These are phyloP conservation scores for Deilephila elpenor DNA, from an alignment of 2,888 invertebrate species.

Conservation along the genomic window DNA sequence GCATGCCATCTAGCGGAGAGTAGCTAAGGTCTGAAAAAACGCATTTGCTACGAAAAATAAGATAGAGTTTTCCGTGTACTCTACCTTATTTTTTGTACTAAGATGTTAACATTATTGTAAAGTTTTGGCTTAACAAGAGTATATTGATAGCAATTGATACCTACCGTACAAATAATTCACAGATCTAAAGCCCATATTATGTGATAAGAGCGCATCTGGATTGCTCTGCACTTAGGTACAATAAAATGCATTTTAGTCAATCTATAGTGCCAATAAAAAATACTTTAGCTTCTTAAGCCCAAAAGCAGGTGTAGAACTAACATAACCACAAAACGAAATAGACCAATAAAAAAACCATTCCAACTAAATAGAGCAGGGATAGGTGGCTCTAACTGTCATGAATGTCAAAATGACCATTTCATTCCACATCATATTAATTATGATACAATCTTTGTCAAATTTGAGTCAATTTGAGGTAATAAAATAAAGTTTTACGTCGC, in stretches of 20 bases:
- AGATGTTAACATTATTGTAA: neutral
- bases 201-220: too few species aligned
- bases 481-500: constrained; percentile 83
- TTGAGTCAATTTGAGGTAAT: constrained; percentile 80
- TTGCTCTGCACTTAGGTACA: too few species aligned
- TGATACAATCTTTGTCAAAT: constrained; percentile 80
- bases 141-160: too few species aligned
- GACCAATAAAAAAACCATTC: neutral
- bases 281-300: too few species aligned
- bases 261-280: too few species aligned
- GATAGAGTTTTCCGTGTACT: too few species aligned
- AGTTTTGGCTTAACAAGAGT: too few species aligned
- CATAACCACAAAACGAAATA: neutral
- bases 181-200: too few species aligned
- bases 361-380: neutral
- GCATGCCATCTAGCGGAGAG: constrained; percentile 58
- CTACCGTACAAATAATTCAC: too few species aligned
- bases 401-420: constrained; percentile 53
- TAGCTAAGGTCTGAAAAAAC: constrained; percentile 42
- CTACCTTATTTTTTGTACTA: neutral
- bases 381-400: constrained; percentile 4
- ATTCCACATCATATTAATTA: constrained; percentile 67
- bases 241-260: too few species aligned
- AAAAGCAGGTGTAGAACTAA: neutral
- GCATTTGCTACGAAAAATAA: neutral